Base-by-base conservation (phyloP, 2,797 vertebrate species). In the Microchirus variegatus region DNA sequence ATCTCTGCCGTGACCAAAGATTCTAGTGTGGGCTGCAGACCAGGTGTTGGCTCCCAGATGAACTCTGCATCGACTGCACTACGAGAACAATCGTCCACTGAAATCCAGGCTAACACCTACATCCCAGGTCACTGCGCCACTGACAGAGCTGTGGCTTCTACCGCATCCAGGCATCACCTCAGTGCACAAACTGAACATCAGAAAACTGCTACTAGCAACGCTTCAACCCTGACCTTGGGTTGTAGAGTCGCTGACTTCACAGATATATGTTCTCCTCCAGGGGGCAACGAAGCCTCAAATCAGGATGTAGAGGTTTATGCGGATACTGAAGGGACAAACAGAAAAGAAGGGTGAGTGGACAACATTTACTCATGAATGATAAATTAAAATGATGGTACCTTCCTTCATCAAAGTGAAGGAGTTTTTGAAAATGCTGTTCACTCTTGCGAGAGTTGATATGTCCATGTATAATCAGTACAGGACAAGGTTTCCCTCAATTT, bases 1-100 rank as follows among this genome's bases (percentile, higher is more conserved):
- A 66, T 87, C 67, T 83, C 57, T 0, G 77, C 76, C 9, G 16
- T 81, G 44, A 56, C 80, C 67, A 85, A 70, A 53, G 77, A 80
- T n/a, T 41, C 63, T 1, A 56, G 53, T 15, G 26, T 83, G 22
- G 65, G 12, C 51, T 63, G 17, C 11, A 53, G 17, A 2, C 53
- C 50, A 44, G 48, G 13, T 9, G 44, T 70, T 26, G 43, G 22
- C 37, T 37, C 48, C 54, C 52, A 43, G 44, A 52, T 58, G 22
- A 11, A 8, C 0, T 2, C 59, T 10, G 19, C 48, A 10, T 10
- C 52, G 6, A 3, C 50, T 54, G 59, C 51, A 1, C 48, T 37
- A 7, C 51, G 71, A 42, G 46, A 12, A 18, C 45, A 18, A 11
- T 43, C 18, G 4, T 37, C 35, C 17, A 22, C 3, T 47, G n/a